These are phyloP conservation scores for Chamaea fasciata DNA, from an alignment of 2,113 vertebrate genomes.

Conservation along the genomic window DNA sequence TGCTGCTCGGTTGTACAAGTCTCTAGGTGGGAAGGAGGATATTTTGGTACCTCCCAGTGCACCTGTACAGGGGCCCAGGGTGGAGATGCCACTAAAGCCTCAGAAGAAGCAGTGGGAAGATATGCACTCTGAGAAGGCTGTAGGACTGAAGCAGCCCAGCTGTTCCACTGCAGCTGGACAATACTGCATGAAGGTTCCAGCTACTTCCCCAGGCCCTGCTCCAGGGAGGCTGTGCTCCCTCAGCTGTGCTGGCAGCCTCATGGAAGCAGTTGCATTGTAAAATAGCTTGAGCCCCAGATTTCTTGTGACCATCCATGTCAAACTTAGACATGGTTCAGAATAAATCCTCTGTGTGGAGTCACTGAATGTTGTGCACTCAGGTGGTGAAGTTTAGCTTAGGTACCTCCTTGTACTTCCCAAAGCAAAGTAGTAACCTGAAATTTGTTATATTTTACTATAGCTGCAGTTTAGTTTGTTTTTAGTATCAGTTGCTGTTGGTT, in stretches of 20 bases:
- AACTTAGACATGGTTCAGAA: not conserved
- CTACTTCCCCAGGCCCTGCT: not conserved
- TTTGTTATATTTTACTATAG: not conserved
- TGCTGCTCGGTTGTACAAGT: not conserved
- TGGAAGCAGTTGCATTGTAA: not conserved
- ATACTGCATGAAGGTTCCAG: not conserved
- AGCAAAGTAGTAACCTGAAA: not conserved
- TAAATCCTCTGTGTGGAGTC: not conserved
- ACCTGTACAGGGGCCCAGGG: not conserved
- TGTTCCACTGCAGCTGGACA: not conserved
- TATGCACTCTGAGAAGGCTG: not conserved
- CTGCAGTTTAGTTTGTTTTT: not conserved
- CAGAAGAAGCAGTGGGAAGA: not conserved
- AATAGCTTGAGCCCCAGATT: not conserved
- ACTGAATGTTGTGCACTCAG: not conserved
- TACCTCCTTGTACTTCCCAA: not conserved
- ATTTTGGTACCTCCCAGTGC: not conserved
- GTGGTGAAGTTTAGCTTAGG: not conserved
- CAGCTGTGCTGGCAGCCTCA: not conserved
- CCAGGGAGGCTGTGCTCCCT: not conserved
- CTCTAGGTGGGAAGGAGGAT: not conserved
- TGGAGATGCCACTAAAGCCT: not conserved
- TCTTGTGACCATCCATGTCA: not conserved
- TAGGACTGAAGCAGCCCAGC: not conserved
- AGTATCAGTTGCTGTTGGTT: not conserved